Percentiles rank a stretch among this genome's conserved stretches.
phyloP scores from a whole-genome alignment of 2,113 vertebrate genomes.

The Archocentrus centrarchus region DNA sequence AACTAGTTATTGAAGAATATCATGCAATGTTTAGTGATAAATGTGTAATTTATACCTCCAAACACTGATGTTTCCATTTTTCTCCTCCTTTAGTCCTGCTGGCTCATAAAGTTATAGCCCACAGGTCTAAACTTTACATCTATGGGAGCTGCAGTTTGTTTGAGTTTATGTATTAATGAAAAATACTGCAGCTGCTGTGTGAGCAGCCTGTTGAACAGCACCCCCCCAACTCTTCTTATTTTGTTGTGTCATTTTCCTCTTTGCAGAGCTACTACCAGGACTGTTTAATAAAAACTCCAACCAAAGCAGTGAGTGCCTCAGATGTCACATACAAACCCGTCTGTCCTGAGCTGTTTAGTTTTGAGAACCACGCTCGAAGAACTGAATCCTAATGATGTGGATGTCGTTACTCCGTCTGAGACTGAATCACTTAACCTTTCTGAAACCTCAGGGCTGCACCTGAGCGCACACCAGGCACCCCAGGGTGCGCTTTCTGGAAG shows the following conservation, averaged over 20 bases:
- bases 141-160: background rate
- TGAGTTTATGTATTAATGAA: background rate
- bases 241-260: no score
- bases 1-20: background rate
- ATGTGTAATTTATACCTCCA: rapidly evolving
- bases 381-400: conserved; percentile 32
- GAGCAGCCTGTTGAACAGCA: no score
- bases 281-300: background rate
- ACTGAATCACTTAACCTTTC: conserved; percentile 20
- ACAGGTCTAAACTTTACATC: background rate
- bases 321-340: conserved; percentile 27
- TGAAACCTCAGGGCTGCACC: conserved; percentile 17
- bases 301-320: background rate
- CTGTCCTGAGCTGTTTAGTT: conserved; percentile 8
- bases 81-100: background rate
- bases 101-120: background rate
- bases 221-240: no score
- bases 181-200: background rate
- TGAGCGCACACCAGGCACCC: background rate
- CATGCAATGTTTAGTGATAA: background rate
- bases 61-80: background rate
- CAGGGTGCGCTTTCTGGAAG: background rate
- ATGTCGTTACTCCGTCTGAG: background rate
- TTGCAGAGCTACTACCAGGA: no score
- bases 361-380: background rate